A percentile compares a stretch with the other conserved stretches of the same genome.
Conservation (phyloP, 2,888 invertebrate genomes). For the Rotaria sp. region DNA sequence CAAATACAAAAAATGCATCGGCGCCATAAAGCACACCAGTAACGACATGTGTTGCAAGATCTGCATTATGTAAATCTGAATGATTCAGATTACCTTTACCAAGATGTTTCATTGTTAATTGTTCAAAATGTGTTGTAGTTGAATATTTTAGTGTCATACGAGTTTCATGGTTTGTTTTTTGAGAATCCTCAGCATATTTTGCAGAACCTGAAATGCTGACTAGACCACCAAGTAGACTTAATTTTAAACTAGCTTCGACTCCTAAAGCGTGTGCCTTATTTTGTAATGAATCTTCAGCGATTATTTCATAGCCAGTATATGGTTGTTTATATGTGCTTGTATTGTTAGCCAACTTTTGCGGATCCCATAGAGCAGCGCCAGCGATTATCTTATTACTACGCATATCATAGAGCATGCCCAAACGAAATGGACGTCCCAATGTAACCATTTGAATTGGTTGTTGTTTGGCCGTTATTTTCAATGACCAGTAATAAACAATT, state of each 20-base stretch:
- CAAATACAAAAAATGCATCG: slow-evolving; percentile 6
- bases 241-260: not conserved
- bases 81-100: not conserved
- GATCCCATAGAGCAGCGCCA: not conserved
- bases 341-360: not conserved
- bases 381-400: not conserved
- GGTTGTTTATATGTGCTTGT: not conserved
- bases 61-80: not conserved
- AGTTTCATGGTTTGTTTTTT: not conserved
- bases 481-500: not conserved
- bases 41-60: slow-evolving; percentile 8
- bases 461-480: not conserved
- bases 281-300: not conserved
- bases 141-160: slow-evolving; percentile 17
- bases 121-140: slow-evolving; percentile 6
- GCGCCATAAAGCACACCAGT: not conserved
- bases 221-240: not conserved
- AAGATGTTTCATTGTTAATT: not conserved
- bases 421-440: not conserved
- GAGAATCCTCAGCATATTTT: not conserved
- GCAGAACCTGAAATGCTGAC: not conserved
- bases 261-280: not conserved
- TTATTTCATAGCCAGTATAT: not conserved
- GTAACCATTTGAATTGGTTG: not conserved
- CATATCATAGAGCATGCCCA: not conserved